Evolutionary conservation across 2,797 vertebrate genomes (phyloP).

Genomic region (Podarcis siculus): DNA sequence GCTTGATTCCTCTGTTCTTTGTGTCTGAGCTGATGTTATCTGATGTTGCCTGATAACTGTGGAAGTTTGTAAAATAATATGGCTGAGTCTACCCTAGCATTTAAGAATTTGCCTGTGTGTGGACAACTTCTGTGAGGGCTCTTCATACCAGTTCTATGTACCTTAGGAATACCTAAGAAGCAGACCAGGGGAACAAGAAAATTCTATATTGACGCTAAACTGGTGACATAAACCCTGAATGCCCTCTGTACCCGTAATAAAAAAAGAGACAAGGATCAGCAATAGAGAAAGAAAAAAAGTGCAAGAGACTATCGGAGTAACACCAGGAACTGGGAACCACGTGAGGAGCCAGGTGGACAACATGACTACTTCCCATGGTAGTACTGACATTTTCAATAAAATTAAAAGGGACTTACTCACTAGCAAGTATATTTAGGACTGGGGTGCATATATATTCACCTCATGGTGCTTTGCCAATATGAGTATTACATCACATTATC

Average conservation of each 20-base stretch:
- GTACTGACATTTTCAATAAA: not conserved
- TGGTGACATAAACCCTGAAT: not conserved
- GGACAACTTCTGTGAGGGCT: not conserved
- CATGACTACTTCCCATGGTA: not conserved
- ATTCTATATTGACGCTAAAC: not conserved
- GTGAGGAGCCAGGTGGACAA: not conserved
- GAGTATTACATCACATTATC: not conserved
- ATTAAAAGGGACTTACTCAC: not conserved
- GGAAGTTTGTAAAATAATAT: conserved; percentile 15
- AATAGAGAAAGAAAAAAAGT: not conserved
- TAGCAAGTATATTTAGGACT: not conserved
- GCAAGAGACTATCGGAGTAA: not conserved
- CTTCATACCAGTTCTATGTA: not conserved
- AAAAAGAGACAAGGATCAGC: not conserved
- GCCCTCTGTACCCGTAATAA: not conserved
- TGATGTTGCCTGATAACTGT: not conserved
- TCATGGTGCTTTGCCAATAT: not conserved
- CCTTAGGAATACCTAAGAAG: not conserved
- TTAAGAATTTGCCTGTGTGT: not conserved
- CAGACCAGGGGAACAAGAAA: not conserved
- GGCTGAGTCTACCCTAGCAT: not conserved
- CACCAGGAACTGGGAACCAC: not conserved
- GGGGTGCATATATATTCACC: not conserved
- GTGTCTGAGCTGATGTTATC: not conserved
- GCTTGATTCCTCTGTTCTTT: not conserved